Evolutionary conservation across 2,888 invertebrate genomes (phyloP).

Genomic region (Dicycla oo): DNA sequence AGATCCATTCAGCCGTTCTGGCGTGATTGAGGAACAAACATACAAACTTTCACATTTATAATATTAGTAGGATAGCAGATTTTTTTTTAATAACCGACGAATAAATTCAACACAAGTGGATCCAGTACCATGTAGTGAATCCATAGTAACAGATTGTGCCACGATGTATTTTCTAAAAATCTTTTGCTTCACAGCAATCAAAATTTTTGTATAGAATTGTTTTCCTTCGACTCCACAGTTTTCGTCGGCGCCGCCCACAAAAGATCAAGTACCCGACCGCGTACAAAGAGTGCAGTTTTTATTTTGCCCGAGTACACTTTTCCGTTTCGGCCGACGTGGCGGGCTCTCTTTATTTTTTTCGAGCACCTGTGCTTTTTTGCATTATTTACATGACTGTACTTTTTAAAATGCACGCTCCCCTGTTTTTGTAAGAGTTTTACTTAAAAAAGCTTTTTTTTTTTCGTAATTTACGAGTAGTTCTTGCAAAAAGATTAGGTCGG

Average conservation of each 20-base stretch:
- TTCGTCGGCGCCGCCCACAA: constrained; percentile 73
- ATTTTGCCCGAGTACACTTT: constrained; percentile 82
- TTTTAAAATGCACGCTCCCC: constrained; percentile 56
- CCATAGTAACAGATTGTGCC: too few species aligned
- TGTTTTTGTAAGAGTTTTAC: constrained; percentile 51
- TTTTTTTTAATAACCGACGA: too few species aligned
- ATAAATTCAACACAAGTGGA: too few species aligned
- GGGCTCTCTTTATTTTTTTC: constrained; percentile 77
- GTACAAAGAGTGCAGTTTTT: constrained; percentile 82
- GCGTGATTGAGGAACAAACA: too few species aligned
- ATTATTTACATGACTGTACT: constrained; percentile 67
- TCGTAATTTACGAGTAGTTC: constrained; percentile 44
- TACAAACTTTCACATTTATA: too few species aligned
- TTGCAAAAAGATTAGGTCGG: constrained; percentile 31
- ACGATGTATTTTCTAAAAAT: background rate
- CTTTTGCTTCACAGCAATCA: background rate
- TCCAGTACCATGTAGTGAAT: too few species aligned
- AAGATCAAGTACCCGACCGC: constrained; percentile 84
- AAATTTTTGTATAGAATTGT: background rate
- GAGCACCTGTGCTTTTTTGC: constrained; percentile 81
- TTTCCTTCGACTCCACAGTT: constrained; percentile 68
- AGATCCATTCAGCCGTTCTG: too few species aligned
- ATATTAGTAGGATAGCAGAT: too few species aligned
- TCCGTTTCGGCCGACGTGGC: constrained; percentile 76
- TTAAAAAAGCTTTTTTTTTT: constrained; percentile 43